A percentile compares a stretch with the other conserved stretches of the same genome.
Conservation (phyloP, 2,888 invertebrate species). For the Chirona hameri region DNA sequence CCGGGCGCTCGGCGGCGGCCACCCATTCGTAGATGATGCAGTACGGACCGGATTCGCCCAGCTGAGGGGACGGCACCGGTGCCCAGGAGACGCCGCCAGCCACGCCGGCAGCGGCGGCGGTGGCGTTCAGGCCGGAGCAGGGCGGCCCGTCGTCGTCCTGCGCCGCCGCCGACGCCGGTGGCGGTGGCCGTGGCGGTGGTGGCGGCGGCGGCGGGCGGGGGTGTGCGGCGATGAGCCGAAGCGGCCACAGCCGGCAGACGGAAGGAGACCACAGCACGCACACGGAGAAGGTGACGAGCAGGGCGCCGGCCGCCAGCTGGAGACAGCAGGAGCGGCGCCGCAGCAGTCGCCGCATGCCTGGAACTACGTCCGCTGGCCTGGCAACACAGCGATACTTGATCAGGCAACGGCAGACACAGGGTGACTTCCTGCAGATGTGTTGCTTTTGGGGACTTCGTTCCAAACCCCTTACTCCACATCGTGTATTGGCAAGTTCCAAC, state of each 20-base stretch:
- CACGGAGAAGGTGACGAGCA: neutral
- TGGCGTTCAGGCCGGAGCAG: no score
- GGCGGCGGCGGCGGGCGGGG: neutral
- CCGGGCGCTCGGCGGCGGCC: constrained; percentile 52
- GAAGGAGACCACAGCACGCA: neutral
- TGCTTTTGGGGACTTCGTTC: no score
- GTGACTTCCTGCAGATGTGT: no score
- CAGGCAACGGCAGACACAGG: no score
- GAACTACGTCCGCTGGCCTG: no score
- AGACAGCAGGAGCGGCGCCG: neutral
- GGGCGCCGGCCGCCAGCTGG: neutral
- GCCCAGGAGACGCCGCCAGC: neutral
- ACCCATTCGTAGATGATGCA: constrained; percentile 87
- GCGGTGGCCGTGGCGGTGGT: neutral
- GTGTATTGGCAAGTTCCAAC: no score
- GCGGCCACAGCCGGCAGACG: neutral
- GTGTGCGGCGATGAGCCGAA: neutral
- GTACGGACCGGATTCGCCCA: constrained; percentile 49
- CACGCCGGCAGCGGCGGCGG: neutral
- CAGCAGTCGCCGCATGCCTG: no score
- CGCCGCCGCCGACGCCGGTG: neutral
- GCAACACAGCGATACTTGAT: no score
- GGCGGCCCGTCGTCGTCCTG: neutral
- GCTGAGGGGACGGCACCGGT: constrained; percentile 37
- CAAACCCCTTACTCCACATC: no score